These are phyloP conservation scores for Lordiphosa mommai DNA, from an alignment of 1,140 invertebrate genomes.

Conservation along the genomic window DNA sequence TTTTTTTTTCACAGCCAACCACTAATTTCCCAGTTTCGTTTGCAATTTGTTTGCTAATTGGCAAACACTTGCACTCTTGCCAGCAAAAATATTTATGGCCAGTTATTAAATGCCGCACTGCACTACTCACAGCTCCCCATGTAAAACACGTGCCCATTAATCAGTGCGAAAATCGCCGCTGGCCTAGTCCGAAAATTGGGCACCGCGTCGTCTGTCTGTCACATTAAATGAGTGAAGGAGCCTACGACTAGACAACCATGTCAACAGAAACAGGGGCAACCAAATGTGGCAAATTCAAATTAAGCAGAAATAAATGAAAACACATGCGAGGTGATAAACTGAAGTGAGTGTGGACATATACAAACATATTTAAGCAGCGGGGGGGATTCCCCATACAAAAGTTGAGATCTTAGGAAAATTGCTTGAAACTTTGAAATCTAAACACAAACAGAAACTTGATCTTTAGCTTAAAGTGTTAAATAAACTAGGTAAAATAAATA, in stretches of 20 bases:
- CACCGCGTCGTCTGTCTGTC: conserved; percentile 22
- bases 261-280: conserved; percentile 35
- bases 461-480: too few species aligned
- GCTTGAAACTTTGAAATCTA: too few species aligned
- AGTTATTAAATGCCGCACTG: conserved; percentile 51
- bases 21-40: conserved; percentile 8
- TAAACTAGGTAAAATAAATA: too few species aligned
- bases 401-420: too few species aligned
- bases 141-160: conserved; percentile 59
- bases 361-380: conserved; percentile 1
- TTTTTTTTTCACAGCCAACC: conserved; percentile 25
- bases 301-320: conserved; percentile 37
- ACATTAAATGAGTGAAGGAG: conserved; percentile 33
- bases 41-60: conserved; percentile 66
- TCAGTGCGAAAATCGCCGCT: conserved; percentile 52
- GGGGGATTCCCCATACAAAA: not conserved
- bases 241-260: conserved; percentile 23
- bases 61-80: conserved; percentile 68
- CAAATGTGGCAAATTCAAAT: conserved; percentile 49
- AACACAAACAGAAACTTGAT: too few species aligned
- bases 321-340: not conserved
- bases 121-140: conserved; percentile 23
- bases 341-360: not conserved
- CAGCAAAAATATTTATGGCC: conserved; percentile 59
- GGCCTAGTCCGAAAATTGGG: conserved; percentile 26